phyloP scores from a whole-genome alignment of 2,797 vertebrate genomes.

The Eremophila alpestris region DNA sequence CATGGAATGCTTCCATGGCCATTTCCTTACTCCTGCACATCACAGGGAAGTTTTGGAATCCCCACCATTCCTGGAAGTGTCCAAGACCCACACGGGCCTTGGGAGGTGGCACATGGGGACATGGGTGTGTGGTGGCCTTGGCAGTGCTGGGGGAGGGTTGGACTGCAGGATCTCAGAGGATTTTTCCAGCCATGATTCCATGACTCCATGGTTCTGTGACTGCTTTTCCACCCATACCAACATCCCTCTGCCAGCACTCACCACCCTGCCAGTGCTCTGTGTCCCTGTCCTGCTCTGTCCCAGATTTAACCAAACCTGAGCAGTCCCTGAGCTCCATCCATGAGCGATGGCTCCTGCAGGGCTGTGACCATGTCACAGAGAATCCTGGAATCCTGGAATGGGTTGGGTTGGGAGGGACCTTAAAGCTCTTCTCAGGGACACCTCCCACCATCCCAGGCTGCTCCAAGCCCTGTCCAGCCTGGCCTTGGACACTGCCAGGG shows the following conservation, averaged over 20 bases:
- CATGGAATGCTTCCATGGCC: not conserved
- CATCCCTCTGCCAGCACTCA: not conserved
- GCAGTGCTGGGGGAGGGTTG: not conserved
- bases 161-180: not conserved
- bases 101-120: not conserved
- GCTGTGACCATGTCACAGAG: rapidly evolving
- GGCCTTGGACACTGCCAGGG: not conserved
- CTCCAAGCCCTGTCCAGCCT: not conserved
- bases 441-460: not conserved
- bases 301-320: not conserved
- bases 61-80: not conserved
- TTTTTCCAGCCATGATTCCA: not conserved
- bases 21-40: not conserved
- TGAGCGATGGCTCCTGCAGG: rapidly evolving
- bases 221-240: not conserved
- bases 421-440: not conserved
- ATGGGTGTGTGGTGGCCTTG: not conserved
- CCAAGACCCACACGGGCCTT: not conserved
- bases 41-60: not conserved
- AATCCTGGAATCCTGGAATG: not conserved
- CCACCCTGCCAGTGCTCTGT: rapidly evolving
- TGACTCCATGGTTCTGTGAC: no score
- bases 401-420: not conserved
- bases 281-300: not conserved
- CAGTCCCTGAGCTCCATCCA: not conserved